Base-by-base conservation (phyloP, 2,113 vertebrate genomes). In the Ophthalmotilapia sp. region DNA sequence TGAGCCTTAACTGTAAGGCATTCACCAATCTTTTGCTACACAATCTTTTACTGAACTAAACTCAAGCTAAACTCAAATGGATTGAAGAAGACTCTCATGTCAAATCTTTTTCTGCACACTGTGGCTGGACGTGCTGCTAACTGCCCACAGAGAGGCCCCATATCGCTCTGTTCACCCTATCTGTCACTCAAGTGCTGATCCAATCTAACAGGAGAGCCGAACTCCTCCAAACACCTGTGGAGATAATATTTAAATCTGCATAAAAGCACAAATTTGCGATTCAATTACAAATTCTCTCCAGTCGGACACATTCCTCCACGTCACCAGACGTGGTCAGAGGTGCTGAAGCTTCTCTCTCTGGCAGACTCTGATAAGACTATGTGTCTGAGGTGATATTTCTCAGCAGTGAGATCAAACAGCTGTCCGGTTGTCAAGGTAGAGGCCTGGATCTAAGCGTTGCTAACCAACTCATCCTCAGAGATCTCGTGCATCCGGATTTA, bases 381-480 rank as follows among this genome's bases (percentile, higher is more conserved):
- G 84, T 55, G 51, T 86, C 56, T 38, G 56, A 75, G 40, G 40
- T 82, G 89, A 83, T 80, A 88, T 87, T 91, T 84, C 89, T 88
- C 86, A 68, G 84, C 83, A 86, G 8, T 10, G 75, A 89, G 86
- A 93, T 94, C 86, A 92, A 92, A 91, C 84, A 80, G 54, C 70
- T 38, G 40, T 80, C 60, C 29, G 13, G 81, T 86, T 87, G 88
- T 90, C 88, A 88, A 60, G 81, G 87, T 17, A 33, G 79, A 88
- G 33, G 68, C 80, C 88, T 85, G 73, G 92, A 93, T 90, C 83
- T 47, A 47, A 92, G 83, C 9, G 53, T 73, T 86, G 86, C 89
- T 77, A 87, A 68, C 70, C 36, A 21, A 82, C 62, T 89, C 58
- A 88, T 88, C 86, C 84, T 79, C 82, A 53, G 88, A 86, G 85